Evolutionary conservation across 2,888 invertebrate species (phyloP).

Genomic region (Nemurella pictetii): DNA sequence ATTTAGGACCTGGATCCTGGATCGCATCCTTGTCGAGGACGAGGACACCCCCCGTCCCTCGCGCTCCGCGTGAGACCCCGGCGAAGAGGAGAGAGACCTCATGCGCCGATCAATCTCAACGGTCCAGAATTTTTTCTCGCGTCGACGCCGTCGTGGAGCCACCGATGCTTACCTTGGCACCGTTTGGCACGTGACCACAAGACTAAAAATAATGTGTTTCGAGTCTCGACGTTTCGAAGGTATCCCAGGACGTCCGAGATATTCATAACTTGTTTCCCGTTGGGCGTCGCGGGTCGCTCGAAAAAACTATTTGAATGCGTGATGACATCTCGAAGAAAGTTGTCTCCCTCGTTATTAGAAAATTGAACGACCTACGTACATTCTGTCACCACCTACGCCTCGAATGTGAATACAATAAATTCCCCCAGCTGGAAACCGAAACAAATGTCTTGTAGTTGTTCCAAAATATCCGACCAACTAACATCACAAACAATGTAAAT

Average conservation of each 20-base stretch:
- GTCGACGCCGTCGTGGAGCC: neutral
- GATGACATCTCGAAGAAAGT: neutral
- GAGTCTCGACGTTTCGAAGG: neutral
- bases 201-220: conserved; percentile 1
- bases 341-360: neutral
- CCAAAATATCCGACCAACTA: neutral
- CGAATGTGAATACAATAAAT: no score
- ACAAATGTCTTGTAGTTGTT: neutral
- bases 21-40: neutral
- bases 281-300: neutral
- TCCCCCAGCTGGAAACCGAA: neutral
- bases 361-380: neutral
- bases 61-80: neutral
- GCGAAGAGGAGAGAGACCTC: neutral
- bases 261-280: neutral
- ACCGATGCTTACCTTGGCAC: conserved; percentile 6
- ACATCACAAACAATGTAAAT: neutral
- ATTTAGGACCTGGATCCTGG: neutral
- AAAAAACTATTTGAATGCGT: neutral
- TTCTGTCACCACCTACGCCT: neutral
- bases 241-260: neutral
- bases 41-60: neutral
- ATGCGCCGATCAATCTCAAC: neutral
- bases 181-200: conserved; percentile 1
- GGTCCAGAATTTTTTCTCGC: neutral